These are phyloP conservation scores for Luidia sarsii DNA, from an alignment of 53 echinoderm and acorn worm species.

Conservation along the genomic window DNA sequence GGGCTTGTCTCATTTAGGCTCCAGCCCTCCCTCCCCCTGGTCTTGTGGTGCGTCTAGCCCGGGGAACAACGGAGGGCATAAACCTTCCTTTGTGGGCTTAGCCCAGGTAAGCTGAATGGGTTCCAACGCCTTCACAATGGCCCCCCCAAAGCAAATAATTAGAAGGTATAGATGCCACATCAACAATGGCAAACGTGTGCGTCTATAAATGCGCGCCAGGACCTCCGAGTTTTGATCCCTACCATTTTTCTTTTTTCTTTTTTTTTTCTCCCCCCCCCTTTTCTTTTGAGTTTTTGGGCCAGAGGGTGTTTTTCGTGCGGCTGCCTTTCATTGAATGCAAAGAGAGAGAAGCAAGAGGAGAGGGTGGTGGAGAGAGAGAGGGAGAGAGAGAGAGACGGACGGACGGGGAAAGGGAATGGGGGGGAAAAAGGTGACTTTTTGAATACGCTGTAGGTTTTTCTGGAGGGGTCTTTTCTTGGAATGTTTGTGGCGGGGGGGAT, in stretches of 20 bases:
- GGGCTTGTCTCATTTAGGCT: slow-evolving; percentile 47
- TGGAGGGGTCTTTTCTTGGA: background rate
- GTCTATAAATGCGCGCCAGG: background rate
- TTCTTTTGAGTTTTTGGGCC: background rate
- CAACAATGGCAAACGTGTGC: slow-evolving; percentile 36
- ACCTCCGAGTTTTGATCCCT: background rate
- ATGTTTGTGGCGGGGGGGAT: no score
- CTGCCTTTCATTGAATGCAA: background rate
- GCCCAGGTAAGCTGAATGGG: slow-evolving; percentile 45
- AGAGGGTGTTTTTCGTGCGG: slow-evolving; percentile 21
- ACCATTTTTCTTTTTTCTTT: background rate
- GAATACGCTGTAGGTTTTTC: slow-evolving; percentile 28
- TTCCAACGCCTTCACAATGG: slow-evolving; percentile 45
- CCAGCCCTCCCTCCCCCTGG: background rate
- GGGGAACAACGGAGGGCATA: slow-evolving; percentile 10
- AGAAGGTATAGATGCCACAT: slow-evolving; percentile 31
- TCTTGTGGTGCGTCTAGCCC: background rate
- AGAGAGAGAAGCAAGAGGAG: no score
- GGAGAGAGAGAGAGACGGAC: no score
- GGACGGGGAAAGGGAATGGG: no score
- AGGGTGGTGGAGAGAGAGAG: no score
- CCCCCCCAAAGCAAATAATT: slow-evolving; percentile 53
- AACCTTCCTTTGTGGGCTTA: slow-evolving; percentile 41
- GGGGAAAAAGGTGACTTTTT: slow-evolving; percentile 36
- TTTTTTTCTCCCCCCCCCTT: background rate